These are phyloP conservation scores for Litocranius walleri DNA, from an alignment of 2,113 vertebrate genomes.

Conservation along the genomic window DNA sequence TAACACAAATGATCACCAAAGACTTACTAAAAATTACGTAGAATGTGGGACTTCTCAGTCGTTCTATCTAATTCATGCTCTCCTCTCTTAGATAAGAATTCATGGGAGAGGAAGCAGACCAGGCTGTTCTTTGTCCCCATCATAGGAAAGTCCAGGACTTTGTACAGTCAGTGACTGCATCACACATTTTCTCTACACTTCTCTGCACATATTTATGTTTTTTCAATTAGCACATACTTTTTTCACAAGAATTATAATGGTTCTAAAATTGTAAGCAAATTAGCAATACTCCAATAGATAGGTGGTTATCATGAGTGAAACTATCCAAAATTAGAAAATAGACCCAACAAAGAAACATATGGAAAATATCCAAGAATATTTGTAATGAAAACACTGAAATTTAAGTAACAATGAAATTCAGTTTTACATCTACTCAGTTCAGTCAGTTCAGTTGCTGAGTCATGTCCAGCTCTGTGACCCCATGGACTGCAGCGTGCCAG, in stretches of 20 bases:
- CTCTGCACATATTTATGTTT: not conserved
- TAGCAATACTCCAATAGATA: not conserved
- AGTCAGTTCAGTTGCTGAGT: not conserved
- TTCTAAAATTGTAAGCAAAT: constrained; percentile 29
- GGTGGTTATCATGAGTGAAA: constrained; percentile 19
- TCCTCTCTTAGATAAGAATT: not conserved
- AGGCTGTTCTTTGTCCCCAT: not conserved
- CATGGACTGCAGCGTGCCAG: not conserved
- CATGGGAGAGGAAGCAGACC: not conserved
- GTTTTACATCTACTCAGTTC: constrained; percentile 60
- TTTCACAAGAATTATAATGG: not conserved
- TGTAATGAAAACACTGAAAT: constrained; percentile 19
- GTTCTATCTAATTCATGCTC: accelerated
- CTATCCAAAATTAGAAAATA: constrained; percentile 34
- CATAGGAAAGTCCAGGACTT: not conserved
- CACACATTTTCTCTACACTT: not conserved
- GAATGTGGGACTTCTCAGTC: not conserved
- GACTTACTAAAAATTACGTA: not conserved
- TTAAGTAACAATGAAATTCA: constrained; percentile 43
- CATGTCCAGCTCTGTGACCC: accelerated
- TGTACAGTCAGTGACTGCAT: not conserved
- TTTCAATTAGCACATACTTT: not conserved
- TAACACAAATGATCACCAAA: not conserved
- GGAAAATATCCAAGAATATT: constrained; percentile 47
- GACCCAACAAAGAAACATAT: constrained; percentile 48